Percentiles rank a stretch among this genome's conserved stretches.
These are phyloP conservation scores for Nymphalis c-album DNA, from an alignment of 2,888 invertebrate species.

Conservation along the genomic window DNA sequence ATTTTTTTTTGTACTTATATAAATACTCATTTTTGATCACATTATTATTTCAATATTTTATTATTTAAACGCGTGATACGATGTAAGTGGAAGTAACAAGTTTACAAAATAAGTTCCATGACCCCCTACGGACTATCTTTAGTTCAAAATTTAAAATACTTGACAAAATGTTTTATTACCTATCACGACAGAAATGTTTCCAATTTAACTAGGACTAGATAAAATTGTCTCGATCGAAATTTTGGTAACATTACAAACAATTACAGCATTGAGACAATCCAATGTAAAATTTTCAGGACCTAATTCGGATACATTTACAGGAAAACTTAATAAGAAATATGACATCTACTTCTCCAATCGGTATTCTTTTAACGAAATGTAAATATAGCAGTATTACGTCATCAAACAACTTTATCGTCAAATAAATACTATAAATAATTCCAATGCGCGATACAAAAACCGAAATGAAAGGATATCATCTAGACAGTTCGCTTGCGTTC, in stretches of 20 bases:
- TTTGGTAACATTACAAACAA: slow-evolving; percentile 7
- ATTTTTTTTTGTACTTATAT: slow-evolving; percentile 38
- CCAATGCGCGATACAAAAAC: not conserved
- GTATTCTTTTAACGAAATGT: not conserved
- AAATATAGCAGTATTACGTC: not conserved
- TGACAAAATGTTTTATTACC: slow-evolving; percentile 4
- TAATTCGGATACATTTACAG: slow-evolving; percentile 3
- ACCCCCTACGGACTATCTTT: slow-evolving; percentile 1
- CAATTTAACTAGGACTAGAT: slow-evolving; percentile 23
- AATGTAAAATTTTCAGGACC: not conserved
- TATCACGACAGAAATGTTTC: slow-evolving; percentile 16
- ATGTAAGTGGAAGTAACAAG: slow-evolving; percentile 5
- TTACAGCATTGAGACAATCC: not conserved
- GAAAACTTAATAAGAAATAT: not conserved
- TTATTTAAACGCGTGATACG: slow-evolving; percentile 4
- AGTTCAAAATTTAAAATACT: slow-evolving; percentile 5
- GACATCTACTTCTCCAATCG: not conserved
- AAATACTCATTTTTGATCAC: slow-evolving; percentile 16
- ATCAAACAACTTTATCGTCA: not conserved
- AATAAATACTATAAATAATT: not conserved
- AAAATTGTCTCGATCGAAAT: not conserved
- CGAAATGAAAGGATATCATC: not conserved
- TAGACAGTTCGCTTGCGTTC: not conserved
- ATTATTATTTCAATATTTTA: slow-evolving; percentile 5
- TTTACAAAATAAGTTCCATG: slow-evolving; percentile 8